Evolutionary conservation across 2,113 vertebrate genomes (phyloP), one percentile per base, ranked within the genome.

Genomic region (Numida meleagris): DNA sequence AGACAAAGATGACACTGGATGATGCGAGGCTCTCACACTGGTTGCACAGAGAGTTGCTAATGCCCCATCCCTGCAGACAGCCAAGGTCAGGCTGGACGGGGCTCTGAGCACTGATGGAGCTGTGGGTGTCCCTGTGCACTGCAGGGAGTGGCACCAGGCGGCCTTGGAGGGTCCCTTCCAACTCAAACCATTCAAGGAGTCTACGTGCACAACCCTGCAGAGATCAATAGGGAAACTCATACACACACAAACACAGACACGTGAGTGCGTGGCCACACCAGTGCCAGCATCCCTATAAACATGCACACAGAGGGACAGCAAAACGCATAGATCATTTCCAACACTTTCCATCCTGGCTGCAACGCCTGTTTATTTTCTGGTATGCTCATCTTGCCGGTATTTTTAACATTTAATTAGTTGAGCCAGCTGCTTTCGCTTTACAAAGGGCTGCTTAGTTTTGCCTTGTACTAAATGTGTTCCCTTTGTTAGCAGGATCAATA

Each of bases 381-480:
- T 90, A 50, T 33, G 4, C 68, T 85, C 79, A 15, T 83, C 93
- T 95, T 93, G 96, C 90, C 84, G 91, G 92, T 84, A 93, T 96
- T 96, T 97, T 89, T n/a, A 89, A 88, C 93, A 55, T 97, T 95
- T 97, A 95, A 97, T 97, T 96, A 97, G 97, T 87, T 24, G 71
- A 94, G 93, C 97, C 96, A 96, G 98, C 97, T 97, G 96, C 97
- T 96, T 89, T 62, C 6, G 14, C 90, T 76, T 55, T 70, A 94
- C 82, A 38, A 88, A 61, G 63, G 86, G 72, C 76, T 59, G 34
- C 21, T 72, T 36, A 18, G 88, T 17, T 82, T 46, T 21, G 71
- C 24, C 79, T 90, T 15, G 10, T 77, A 95, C 58, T 23, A 76
- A 43, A 75, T 25, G 38, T 8, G 51, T 94, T 95, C 86, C 93